Evolutionary conservation across 2,113 vertebrate genomes (phyloP).

Genomic region (Brienomyrus longianalis): DNA sequence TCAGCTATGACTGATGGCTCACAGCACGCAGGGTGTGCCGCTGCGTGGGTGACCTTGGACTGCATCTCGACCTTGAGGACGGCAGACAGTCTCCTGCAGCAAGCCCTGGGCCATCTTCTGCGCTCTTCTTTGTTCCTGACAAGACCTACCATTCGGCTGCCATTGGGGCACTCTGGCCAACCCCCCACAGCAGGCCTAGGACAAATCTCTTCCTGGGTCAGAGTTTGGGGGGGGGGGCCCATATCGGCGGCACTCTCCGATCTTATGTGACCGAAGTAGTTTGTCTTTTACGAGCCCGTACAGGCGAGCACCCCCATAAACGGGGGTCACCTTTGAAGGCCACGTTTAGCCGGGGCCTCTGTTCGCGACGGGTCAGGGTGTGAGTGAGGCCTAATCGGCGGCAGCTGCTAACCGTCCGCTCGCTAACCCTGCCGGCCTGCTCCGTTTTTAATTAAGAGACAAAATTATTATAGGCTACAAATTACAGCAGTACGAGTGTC

Average conservation of each 20-base stretch:
- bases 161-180: not conserved
- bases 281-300: conserved; percentile 38
- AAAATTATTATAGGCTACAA: conserved; percentile 79
- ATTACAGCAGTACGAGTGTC: conserved; percentile 74
- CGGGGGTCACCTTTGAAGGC: conserved; percentile 42
- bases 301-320: conserved; percentile 16
- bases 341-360: not conserved
- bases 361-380: conserved; percentile 20
- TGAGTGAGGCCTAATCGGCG: conserved; percentile 44
- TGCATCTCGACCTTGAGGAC: conserved; percentile 44
- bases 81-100: conserved; percentile 5
- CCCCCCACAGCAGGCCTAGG: not conserved
- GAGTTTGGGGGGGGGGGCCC: not conserved
- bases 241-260: conserved; percentile 30
- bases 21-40: conserved; percentile 39
- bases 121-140: not conserved
- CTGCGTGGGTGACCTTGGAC: conserved; percentile 47
- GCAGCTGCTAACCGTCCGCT: conserved; percentile 44
- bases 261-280: conserved; percentile 44
- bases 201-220: not conserved
- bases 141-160: not conserved
- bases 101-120: not conserved
- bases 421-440: conserved; percentile 18
- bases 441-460: conserved; percentile 46
- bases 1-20: conserved; percentile 42